phyloP scores from a whole-genome alignment of 1,140 invertebrate genomes.

The Trichonephila clavata region DNA sequence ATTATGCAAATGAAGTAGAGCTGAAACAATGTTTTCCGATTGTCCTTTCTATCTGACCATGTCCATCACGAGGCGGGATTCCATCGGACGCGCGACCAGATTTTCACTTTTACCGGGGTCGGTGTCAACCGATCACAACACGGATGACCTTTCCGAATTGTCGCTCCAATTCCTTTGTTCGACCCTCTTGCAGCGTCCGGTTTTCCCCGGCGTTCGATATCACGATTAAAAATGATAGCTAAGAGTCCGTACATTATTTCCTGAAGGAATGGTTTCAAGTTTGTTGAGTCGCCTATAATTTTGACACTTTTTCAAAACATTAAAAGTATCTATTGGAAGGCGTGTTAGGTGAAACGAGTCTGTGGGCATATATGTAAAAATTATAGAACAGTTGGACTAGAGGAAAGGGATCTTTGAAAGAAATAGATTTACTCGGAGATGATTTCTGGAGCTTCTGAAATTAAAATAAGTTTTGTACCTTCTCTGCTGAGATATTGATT shows the following conservation, averaged over 20 bases:
- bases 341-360: too few relatives aligned
- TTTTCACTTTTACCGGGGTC: conserved; percentile 34
- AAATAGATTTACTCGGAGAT: too few relatives aligned
- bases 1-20: not conserved
- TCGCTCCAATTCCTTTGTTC: not conserved
- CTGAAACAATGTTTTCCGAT: not conserved
- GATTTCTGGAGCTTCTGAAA: too few relatives aligned
- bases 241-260: not conserved
- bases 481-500: too few relatives aligned
- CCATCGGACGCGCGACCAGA: not conserved
- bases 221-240: not conserved
- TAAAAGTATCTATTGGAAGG: too few relatives aligned
- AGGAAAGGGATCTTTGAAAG: too few relatives aligned
- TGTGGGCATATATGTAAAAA: too few relatives aligned
- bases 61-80: not conserved
- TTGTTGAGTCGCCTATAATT: too few relatives aligned
- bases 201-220: not conserved
- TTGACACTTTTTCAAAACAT: too few relatives aligned
- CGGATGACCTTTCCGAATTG: conserved; percentile 3
- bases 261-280: not conserved
- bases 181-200: not conserved
- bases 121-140: not conserved
- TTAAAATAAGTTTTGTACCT: too few relatives aligned
- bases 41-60: not conserved
- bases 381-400: too few relatives aligned